These are phyloP conservation scores for Podotricha telesiphe DNA, from an alignment of 2,888 invertebrate genomes.

Conservation along the genomic window DNA sequence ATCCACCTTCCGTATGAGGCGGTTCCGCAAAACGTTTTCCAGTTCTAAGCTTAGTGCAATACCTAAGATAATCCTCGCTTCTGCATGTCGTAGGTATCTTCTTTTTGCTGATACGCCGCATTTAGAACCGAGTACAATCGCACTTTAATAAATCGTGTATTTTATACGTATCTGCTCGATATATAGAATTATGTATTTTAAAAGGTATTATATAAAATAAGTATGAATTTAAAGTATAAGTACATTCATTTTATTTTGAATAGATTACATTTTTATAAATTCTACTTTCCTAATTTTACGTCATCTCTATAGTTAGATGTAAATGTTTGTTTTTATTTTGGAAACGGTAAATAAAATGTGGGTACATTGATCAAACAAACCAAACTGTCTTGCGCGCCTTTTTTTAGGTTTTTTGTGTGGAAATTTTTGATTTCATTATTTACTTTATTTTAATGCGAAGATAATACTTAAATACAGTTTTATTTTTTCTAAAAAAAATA, in stretches of 20 bases:
- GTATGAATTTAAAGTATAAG: too few relatives aligned
- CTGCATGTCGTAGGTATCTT: slow-evolving; percentile 54
- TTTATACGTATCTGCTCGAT: neutral
- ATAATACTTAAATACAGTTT: too few relatives aligned
- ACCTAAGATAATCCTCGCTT: slow-evolving; percentile 63
- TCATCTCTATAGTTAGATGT: too few relatives aligned
- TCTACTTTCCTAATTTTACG: too few relatives aligned
- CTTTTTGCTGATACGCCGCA: slow-evolving; percentile 40
- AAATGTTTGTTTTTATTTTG: neutral
- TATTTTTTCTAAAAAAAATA: too few relatives aligned
- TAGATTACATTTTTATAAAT: too few relatives aligned
- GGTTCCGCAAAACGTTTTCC: slow-evolving; percentile 55
- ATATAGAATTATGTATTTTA: neutral
- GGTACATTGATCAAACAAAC: too few relatives aligned
- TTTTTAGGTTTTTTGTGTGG: too few relatives aligned
- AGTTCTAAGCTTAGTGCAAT: slow-evolving; percentile 58
- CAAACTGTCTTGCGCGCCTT: too few relatives aligned
- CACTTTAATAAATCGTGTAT: slow-evolving; percentile 10
- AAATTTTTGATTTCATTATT: too few relatives aligned
- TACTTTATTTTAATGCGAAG: too few relatives aligned
- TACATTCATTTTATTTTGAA: too few relatives aligned
- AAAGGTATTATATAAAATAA: neutral
- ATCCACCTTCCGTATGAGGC: slow-evolving; percentile 51
- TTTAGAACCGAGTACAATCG: slow-evolving; percentile 31
- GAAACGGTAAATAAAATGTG: neutral